Conservation (phyloP, 2,113 vertebrate genomes). For the Baryphthengus martii region DNA sequence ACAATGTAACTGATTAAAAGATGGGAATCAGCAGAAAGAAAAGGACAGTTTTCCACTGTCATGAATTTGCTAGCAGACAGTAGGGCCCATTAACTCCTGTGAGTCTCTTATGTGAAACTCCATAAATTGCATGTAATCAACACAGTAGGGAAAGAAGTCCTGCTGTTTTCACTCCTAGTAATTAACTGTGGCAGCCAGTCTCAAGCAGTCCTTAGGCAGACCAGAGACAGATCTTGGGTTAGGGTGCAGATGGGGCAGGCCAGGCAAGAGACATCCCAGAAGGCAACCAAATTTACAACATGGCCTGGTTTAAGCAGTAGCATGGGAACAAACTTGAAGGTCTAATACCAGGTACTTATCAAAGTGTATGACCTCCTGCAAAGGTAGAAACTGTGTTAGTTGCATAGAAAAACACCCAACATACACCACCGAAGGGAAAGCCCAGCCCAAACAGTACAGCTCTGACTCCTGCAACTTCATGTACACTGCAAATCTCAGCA, state of each 20-base stretch:
- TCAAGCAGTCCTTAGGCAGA: neutral
- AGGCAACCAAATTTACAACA: neutral
- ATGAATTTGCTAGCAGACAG: neutral
- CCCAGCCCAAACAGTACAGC: neutral
- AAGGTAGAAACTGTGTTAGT: neutral
- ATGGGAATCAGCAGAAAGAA: neutral
- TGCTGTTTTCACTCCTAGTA: neutral
- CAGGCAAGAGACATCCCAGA: neutral
- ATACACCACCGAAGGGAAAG: fast-evolving
- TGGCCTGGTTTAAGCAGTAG: neutral
- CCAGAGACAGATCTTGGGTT: neutral
- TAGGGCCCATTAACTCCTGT: neutral
- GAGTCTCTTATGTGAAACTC: neutral
- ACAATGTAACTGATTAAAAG: neutral
- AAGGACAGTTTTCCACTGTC: neutral
- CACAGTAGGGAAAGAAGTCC: neutral
- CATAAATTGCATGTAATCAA: neutral
- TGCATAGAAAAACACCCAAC: neutral
- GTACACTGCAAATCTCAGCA: neutral
- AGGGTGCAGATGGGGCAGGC: too few species aligned
- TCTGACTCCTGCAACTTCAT: neutral
- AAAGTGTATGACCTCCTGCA: neutral
- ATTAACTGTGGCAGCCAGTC: neutral
- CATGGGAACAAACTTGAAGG: neutral
- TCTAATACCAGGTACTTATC: neutral